A percentile compares a stretch with the other conserved stretches of the same genome.
Conservation (phyloP, 2,888 invertebrate species). For the Bellardia bayeri region DNA sequence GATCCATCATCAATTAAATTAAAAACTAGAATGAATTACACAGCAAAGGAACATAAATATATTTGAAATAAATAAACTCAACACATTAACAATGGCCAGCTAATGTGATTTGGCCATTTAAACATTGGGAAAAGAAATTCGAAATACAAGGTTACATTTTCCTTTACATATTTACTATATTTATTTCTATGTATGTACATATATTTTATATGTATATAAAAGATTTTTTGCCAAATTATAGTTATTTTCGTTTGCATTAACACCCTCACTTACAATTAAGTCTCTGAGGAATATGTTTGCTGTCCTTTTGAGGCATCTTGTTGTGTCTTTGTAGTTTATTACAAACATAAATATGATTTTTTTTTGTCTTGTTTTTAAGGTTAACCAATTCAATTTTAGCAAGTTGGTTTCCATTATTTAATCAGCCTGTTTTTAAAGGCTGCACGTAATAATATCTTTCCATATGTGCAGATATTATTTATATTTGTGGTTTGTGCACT, state of each 20-base stretch:
- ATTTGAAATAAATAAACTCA: background rate
- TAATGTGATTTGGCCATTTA: conserved; percentile 45
- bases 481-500: too few species aligned
- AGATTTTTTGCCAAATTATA: conserved; percentile 10
- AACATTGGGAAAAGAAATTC: background rate
- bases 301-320: background rate
- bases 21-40: background rate
- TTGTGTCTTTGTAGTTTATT: conserved; percentile 1
- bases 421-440: background rate
- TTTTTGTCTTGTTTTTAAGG: background rate
- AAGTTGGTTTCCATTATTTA: background rate
- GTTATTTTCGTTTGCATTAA: conserved; percentile 9
- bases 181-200: background rate
- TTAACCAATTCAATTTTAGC: conserved; percentile 19
- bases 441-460: background rate
- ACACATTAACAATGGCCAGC: conserved; percentile 35
- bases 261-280: conserved; percentile 26
- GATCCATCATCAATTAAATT: conserved; percentile 52
- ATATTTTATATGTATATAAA: background rate
- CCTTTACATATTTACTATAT: too few species aligned
- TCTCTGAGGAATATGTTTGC: conserved; percentile 32
- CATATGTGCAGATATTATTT: background rate
- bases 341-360: background rate
- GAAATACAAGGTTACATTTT: too few species aligned
- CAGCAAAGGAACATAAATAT: background rate